Evolutionary conservation across 2,888 invertebrate species (phyloP).

Genomic region (Chydorus sphaericus): DNA sequence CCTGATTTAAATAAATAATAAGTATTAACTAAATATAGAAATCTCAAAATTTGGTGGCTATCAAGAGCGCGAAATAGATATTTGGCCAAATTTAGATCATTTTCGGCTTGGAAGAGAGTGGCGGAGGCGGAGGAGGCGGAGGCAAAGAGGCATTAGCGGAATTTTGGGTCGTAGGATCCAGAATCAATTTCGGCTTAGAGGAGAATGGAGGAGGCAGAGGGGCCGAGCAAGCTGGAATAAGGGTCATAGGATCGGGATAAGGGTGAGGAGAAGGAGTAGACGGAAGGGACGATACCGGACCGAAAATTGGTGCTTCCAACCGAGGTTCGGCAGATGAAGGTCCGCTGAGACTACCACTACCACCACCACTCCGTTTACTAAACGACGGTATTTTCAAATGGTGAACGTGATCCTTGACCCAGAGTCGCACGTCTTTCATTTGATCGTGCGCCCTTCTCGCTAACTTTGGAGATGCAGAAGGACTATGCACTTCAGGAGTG

Average conservation of each 20-base stretch:
- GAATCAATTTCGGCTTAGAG: neutral
- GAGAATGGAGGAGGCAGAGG: neutral
- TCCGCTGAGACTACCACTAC: neutral
- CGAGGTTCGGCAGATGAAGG: neutral
- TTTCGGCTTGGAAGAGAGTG: neutral
- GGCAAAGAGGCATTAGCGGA: neutral
- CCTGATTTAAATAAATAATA: neutral
- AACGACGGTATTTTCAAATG: conserved; percentile 7
- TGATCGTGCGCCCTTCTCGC: neutral
- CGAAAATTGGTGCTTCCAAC: neutral
- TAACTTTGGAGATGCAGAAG: conserved; percentile 6
- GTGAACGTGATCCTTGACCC: conserved; percentile 13
- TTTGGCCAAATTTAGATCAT: neutral
- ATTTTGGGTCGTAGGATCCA: neutral
- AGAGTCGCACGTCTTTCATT: conserved; percentile 6
- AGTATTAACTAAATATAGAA: neutral
- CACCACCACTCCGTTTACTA: neutral
- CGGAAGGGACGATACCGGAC: too few species aligned
- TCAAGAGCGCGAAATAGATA: too few species aligned
- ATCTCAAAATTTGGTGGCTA: too few species aligned
- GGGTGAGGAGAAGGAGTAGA: too few species aligned
- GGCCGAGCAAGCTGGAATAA: neutral
- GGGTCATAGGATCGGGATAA: neutral
- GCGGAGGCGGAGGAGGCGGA: neutral
- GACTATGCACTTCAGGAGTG: conserved; percentile 12